Conservation (phyloP, 2,113 vertebrate genomes). For the Dunckerocampus dactyliophorus region DNA sequence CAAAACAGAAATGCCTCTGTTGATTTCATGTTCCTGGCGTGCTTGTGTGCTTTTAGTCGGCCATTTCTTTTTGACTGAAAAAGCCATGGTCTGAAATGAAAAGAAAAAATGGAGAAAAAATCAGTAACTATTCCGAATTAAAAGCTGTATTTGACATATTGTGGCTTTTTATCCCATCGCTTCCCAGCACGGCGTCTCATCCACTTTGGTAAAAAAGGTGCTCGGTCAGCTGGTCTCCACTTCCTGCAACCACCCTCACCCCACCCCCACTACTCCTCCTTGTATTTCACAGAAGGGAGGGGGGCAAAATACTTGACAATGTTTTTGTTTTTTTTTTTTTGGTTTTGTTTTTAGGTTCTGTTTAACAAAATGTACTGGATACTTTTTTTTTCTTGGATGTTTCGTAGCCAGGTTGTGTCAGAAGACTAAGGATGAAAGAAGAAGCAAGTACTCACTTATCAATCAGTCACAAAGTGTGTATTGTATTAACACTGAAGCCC, state of each 20-base stretch:
- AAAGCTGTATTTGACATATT: conserved; percentile 78
- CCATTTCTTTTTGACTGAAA: conserved; percentile 72
- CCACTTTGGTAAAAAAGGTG: conserved; percentile 72
- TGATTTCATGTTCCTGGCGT: conserved; percentile 72
- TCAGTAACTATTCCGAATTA: conserved; percentile 60
- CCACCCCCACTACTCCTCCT: conserved; percentile 4
- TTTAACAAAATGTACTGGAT: conserved; percentile 89
- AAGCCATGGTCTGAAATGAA: conserved; percentile 76
- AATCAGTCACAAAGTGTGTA: conserved; percentile 96
- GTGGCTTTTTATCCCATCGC: conserved; percentile 78
- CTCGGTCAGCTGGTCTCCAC: conserved; percentile 75
- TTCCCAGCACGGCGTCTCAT: conserved; percentile 68
- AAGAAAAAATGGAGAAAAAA: conserved; percentile 55
- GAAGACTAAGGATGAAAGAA: conserved; percentile 88
- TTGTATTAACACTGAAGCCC: conserved; percentile 99
- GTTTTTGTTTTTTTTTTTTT: conserved; percentile 71
- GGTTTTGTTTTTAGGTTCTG: conserved; percentile 74
- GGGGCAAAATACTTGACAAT: conserved; percentile 79
- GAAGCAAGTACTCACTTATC: conserved; percentile 90
- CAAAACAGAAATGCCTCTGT: conserved; percentile 71
- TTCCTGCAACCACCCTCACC: too few relatives aligned
- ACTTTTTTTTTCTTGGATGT: conserved; percentile 76
- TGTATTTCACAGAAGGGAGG: too few relatives aligned
- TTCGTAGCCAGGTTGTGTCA: conserved; percentile 87
- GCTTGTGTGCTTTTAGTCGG: conserved; percentile 90